These are phyloP conservation scores for Spinibarbus caldwelli DNA, from an alignment of 2,797 vertebrate genomes.

Conservation along the genomic window DNA sequence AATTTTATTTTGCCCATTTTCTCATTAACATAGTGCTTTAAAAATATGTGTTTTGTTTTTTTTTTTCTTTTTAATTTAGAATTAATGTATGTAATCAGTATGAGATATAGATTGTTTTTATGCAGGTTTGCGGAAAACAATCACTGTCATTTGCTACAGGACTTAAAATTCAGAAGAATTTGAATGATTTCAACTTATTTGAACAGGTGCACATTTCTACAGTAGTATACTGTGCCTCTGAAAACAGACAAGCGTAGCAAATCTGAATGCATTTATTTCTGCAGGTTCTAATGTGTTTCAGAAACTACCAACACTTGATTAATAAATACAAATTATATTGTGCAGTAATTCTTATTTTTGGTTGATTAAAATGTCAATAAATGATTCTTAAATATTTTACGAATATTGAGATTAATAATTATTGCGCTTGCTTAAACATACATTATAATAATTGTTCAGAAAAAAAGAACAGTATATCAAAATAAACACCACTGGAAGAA, in stretches of 20 bases:
- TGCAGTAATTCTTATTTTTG: slow-evolving; percentile 51
- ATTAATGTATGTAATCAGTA: slow-evolving; percentile 32
- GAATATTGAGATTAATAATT: slow-evolving; percentile 34
- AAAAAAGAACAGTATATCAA: neutral
- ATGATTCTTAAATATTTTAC: slow-evolving; percentile 46
- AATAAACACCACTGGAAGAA: neutral
- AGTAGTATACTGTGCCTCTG: slow-evolving; percentile 45
- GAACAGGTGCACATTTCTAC: slow-evolving; percentile 52
- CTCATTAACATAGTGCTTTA: slow-evolving; percentile 45
- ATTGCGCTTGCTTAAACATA: neutral
- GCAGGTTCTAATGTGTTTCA: slow-evolving; percentile 45
- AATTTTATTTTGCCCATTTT: slow-evolving; percentile 53
- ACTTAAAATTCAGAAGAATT: slow-evolving; percentile 49
- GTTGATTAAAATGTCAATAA: slow-evolving; percentile 44
- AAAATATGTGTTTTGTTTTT: slow-evolving; percentile 36
- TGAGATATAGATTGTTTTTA: slow-evolving; percentile 53
- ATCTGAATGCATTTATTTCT: slow-evolving; percentile 46
- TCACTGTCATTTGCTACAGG: slow-evolving; percentile 55
- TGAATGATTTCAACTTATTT: slow-evolving; percentile 49
- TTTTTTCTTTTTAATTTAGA: slow-evolving; percentile 10
- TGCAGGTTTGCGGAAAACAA: slow-evolving; percentile 63
- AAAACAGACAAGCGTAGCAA: slow-evolving; percentile 37
- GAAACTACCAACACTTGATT: slow-evolving; percentile 56
- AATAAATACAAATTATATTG: slow-evolving; percentile 59
- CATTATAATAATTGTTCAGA: neutral